phyloP scores from a whole-genome alignment of 2,797 vertebrate genomes.

The Novumbra hubbsi region DNA sequence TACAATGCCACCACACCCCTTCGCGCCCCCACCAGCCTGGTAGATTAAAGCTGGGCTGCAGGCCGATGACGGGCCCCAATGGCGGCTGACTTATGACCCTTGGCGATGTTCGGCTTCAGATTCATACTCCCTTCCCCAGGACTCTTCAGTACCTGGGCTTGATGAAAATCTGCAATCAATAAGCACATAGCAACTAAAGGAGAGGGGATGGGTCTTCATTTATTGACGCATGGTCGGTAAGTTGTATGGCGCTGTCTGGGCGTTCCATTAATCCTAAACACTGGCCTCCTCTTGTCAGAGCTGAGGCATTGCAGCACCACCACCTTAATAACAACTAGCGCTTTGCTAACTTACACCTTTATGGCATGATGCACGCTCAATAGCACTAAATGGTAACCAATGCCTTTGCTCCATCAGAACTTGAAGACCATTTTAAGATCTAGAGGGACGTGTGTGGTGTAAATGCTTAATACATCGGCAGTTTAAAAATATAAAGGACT shows the following conservation, averaged over 20 bases:
- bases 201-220: conserved; percentile 51
- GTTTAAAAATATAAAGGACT: conserved; percentile 2
- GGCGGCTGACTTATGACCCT: conserved; percentile 59
- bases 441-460: background rate
- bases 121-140: conserved; percentile 57
- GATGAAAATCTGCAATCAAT: conserved; percentile 77
- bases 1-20: conserved; percentile 34
- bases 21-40: conserved; percentile 27
- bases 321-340: conserved; percentile 24
- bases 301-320: conserved; percentile 26
- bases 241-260: conserved; percentile 30
- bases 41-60: conserved; percentile 48
- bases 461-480: background rate
- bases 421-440: background rate
- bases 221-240: conserved; percentile 39
- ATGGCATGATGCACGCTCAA: background rate
- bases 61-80: conserved; percentile 30
- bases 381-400: background rate
- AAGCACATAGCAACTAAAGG: conserved; percentile 65
- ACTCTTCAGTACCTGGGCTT: conserved; percentile 63
- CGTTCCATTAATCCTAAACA: conserved; percentile 54
- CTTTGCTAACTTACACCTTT: conserved; percentile 17
- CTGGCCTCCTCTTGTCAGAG: conserved; percentile 30
- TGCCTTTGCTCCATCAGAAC: background rate
- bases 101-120: conserved; percentile 55